Evolutionary conservation across 2,797 vertebrate species (phyloP).

Genomic region (Sylvia borin): DNA sequence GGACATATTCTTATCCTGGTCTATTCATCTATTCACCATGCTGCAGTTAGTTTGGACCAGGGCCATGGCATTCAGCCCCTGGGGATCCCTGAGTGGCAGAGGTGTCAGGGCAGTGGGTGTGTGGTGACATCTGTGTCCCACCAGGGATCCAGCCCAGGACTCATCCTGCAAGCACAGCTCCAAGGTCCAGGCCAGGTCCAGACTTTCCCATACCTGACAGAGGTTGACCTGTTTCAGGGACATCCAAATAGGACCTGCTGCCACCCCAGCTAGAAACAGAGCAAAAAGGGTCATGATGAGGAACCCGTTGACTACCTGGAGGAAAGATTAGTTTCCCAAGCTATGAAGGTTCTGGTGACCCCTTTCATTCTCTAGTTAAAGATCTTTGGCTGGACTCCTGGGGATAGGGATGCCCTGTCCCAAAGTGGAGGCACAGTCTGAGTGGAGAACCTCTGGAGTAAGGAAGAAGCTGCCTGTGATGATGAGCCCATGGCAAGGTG

Average conservation of each 20-base stretch:
- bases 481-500: not conserved
- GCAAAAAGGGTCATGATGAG: not conserved
- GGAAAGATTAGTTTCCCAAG: not conserved
- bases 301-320: not conserved
- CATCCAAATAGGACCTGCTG: not conserved
- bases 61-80: not conserved
- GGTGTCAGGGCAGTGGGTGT: not conserved
- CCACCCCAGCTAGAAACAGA: not conserved
- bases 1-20: not conserved
- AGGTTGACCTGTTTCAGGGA: not conserved
- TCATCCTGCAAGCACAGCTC: not conserved
- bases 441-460: not conserved
- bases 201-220: not conserved
- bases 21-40: not conserved
- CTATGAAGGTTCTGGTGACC: not conserved
- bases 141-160: not conserved
- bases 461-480: not conserved
- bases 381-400: not conserved
- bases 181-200: not conserved
- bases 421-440: not conserved
- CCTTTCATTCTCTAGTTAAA: not conserved
- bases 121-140: not conserved
- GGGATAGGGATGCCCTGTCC: too few relatives aligned
- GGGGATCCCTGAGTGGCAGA: not conserved
- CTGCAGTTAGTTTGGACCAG: not conserved